Evolutionary conservation across 1,140 invertebrate species (phyloP), one percentile per base, ranked within the genome.

Genomic region (Drosophila ananassae): DNA sequence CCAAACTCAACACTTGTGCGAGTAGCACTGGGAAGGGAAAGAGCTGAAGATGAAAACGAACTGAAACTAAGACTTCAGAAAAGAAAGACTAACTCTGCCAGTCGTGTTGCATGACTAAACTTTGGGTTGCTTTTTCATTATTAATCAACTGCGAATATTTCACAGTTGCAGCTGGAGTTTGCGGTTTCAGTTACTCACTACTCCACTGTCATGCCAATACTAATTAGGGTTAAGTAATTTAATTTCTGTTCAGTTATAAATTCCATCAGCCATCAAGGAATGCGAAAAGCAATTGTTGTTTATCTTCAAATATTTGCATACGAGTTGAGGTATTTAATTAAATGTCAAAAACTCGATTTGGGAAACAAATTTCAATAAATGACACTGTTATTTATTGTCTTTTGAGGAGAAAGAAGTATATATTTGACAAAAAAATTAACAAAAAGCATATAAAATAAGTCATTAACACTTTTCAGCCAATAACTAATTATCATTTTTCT

Each of bases 171-270:
- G 66, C 64, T 48, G 64, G 67, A 69, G 72, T 17, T 77, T 79
- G 72, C 67, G 12, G n/a, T 41, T 13, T 46, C 8, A 46, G 41
- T 46, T 41, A 41, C 39, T 47, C 21, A 64, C 63, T 25, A 64
- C 34, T 64, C 63, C 32, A 64, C 34, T 64, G 60, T 67, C 63
- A 64, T 67, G 63, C 47, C 63, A 53, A 74, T 81, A 81, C 74
- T 85, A 85, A 85, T 87, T 85, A 79, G 59, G 82, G 81, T 87
- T 87, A 87, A 81, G 59, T 84, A 85, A 85, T 84, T 50, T 48
- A 53, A 59, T 50, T 62, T 44, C 17, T 52, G n/a, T 59, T 46
- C 32, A 6, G 30, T 8, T 22, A 8, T 37, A 46, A 71, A 30
- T 39, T 47, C 32, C 44, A 22, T 7, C 22, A 22, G 9, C 2